phyloP scores from a whole-genome alignment of 2,888 invertebrate genomes.

The Aspidiotus destructor region DNA sequence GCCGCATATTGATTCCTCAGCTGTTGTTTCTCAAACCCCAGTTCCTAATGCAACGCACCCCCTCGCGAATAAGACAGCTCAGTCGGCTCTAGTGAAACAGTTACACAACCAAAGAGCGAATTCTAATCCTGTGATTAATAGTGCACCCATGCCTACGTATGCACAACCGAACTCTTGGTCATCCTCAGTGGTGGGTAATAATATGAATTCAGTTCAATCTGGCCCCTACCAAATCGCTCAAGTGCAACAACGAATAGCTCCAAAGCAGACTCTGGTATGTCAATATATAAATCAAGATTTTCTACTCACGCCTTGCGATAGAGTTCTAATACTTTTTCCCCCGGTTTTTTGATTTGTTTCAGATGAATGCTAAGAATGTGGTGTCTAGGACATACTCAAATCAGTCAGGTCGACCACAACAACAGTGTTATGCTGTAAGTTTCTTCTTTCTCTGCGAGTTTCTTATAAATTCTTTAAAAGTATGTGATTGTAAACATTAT shows the following conservation, averaged over 20 bases:
- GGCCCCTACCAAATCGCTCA: constrained; percentile 7
- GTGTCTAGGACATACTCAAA: constrained; percentile 5
- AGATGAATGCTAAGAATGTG: constrained; percentile 20
- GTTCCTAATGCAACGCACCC: constrained; percentile 17
- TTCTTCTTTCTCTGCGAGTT: too few relatives aligned
- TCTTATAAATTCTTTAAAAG: too few relatives aligned
- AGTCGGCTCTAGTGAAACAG: constrained; percentile 19
- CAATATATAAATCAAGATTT: neutral
- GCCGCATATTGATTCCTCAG: constrained; percentile 34
- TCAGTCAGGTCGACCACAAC: neutral
- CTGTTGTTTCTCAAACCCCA: constrained; percentile 18
- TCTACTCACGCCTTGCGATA: neutral
- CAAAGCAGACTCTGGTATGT: constrained; percentile 11
- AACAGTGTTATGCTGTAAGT: constrained; percentile 12
- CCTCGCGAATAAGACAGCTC: constrained; percentile 32
- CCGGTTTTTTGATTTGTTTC: neutral
- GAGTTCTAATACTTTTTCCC: neutral
- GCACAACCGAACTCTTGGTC: constrained; percentile 4
- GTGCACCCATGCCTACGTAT: constrained; percentile 13
- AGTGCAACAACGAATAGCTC: constrained; percentile 3
- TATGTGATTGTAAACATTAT: too few relatives aligned
- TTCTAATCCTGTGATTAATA: constrained; percentile 24
- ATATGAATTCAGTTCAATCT: constrained; percentile 1
- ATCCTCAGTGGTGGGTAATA: constrained; percentile 8
- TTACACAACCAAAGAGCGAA: constrained; percentile 18